Evolutionary conservation across 2,113 vertebrate genomes (phyloP).

Genomic region (Strix aluco): DNA sequence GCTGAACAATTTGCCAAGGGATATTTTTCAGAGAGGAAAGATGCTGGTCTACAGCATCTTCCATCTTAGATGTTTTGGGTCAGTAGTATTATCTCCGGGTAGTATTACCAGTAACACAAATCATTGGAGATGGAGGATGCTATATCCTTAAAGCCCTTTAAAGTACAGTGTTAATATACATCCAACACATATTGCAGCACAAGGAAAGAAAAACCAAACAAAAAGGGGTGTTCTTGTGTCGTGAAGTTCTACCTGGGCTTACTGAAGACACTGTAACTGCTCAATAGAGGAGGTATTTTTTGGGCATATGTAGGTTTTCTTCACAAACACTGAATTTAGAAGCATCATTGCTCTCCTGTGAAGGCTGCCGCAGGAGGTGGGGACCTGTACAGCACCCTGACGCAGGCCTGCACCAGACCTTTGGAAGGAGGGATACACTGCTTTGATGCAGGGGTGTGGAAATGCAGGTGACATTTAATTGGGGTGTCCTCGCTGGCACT

Average conservation of each 20-base stretch:
- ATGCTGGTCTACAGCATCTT: background rate
- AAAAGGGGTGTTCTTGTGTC: background rate
- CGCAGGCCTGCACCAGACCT: rapidly evolving
- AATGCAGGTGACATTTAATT: background rate
- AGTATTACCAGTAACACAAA: background rate
- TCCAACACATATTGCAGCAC: background rate
- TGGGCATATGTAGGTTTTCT: background rate
- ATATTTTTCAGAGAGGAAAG: background rate
- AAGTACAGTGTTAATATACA: background rate
- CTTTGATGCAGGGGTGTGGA: rapidly evolving
- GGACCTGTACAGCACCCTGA: too few relatives aligned
- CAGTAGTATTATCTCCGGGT: background rate
- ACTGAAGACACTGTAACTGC: background rate
- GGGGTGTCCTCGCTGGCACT: background rate
- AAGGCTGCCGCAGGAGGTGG: background rate
- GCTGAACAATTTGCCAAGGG: background rate
- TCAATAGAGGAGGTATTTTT: background rate
- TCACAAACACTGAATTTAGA: background rate
- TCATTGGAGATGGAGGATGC: background rate
- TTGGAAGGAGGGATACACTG: background rate
- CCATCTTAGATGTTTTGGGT: background rate
- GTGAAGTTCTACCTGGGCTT: background rate
- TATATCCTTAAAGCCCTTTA: background rate
- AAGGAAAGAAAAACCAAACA: background rate
- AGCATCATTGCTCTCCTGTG: rapidly evolving